Evolutionary conservation across 2,113 vertebrate genomes (phyloP).

Genomic region (Tetraodon nigroviridis): DNA sequence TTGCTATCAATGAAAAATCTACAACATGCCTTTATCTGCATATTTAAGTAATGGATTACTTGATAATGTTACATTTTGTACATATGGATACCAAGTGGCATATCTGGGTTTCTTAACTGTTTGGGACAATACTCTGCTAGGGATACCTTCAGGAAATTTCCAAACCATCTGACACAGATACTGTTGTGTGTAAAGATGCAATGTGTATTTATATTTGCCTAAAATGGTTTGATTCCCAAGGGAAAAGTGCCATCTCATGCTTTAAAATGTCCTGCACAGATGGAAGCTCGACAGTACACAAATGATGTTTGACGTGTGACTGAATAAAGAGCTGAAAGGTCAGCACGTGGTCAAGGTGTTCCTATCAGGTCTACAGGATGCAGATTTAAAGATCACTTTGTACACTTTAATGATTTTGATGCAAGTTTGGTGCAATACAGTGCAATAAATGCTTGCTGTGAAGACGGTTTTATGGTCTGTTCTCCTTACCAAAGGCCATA

Average conservation of each 20-base stretch:
- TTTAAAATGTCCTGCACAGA: constrained; percentile 27
- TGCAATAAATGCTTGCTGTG: constrained; percentile 68
- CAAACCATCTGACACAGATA: not conserved
- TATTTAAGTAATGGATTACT: constrained; percentile 24
- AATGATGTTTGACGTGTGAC: constrained; percentile 1
- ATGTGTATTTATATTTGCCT: not conserved
- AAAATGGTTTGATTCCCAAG: constrained; percentile 21
- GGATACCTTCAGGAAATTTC: constrained; percentile 10
- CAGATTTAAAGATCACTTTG: constrained; percentile 16
- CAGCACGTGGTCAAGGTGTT: constrained; percentile 16
- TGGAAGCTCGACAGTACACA: not conserved
- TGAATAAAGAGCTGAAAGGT: constrained; percentile 18
- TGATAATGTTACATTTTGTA: not conserved
- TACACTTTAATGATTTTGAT: not conserved
- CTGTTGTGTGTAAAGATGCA: not conserved
- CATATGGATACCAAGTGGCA: not conserved
- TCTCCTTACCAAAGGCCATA: not conserved
- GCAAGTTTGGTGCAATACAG: constrained; percentile 27
- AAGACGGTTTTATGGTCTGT: not conserved
- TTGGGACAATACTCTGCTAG: constrained; percentile 8
- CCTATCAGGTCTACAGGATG: constrained; percentile 19
- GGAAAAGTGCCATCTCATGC: constrained; percentile 41
- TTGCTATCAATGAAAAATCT: constrained; percentile 11
- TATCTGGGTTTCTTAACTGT: not conserved
- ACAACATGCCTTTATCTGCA: constrained; percentile 23